These are phyloP conservation scores for Watsonalla binaria DNA, from an alignment of 2,888 invertebrate genomes.

Conservation along the genomic window DNA sequence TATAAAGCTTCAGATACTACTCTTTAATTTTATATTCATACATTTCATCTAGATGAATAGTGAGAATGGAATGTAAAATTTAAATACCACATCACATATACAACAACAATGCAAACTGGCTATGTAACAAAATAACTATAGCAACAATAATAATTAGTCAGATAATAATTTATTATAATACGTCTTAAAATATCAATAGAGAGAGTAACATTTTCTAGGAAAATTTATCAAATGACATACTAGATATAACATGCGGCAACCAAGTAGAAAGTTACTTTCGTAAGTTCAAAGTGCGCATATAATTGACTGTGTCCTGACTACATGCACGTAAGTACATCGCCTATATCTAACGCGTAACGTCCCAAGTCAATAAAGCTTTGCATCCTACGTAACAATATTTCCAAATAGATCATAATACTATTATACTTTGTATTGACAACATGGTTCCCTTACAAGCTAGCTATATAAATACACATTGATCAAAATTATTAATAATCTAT, in stretches of 20 bases:
- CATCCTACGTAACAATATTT: conserved; percentile 50
- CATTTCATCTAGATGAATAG: conserved; percentile 3
- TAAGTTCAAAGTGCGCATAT: conserved; percentile 23
- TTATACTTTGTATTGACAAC: conserved; percentile 53
- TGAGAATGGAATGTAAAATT: conserved; percentile 5
- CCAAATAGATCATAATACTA: conserved; percentile 51
- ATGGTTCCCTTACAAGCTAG: conserved; percentile 50
- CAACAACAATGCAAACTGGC: conserved; percentile 4
- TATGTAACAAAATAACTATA: conserved; percentile 4
- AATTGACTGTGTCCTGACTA: conserved; percentile 49
- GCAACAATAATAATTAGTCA: conserved; percentile 4
- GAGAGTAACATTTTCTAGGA: conserved; percentile 9
- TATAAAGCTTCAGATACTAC: conserved; percentile 27
- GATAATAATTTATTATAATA: neutral
- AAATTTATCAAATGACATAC: conserved; percentile 5
- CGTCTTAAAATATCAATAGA: conserved; percentile 17
- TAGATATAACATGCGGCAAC: conserved; percentile 13
- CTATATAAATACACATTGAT: conserved; percentile 47
- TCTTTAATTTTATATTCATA: conserved; percentile 4
- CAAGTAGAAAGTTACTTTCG: conserved; percentile 5
- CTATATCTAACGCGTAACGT: conserved; percentile 43
- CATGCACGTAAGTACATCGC: conserved; percentile 34
- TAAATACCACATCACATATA: conserved; percentile 1
- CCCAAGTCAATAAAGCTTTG: conserved; percentile 36
- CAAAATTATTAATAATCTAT: conserved; percentile 43